Conservation (phyloP, 2,113 vertebrate genomes). For the Tetraodon nigroviridis region DNA sequence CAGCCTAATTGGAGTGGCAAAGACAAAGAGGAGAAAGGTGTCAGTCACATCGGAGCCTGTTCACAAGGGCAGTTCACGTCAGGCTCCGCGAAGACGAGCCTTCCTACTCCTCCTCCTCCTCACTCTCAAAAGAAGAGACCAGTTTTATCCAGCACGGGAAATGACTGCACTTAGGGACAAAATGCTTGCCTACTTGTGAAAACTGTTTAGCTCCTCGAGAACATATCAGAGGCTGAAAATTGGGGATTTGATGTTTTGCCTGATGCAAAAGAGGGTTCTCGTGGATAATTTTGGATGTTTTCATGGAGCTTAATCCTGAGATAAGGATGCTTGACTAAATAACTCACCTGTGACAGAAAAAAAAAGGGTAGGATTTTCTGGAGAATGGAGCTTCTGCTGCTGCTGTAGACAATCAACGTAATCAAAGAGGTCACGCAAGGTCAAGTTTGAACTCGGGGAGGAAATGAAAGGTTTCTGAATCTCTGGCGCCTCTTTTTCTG, state of each 20-base stretch:
- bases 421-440: background rate
- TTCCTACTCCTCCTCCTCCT: background rate
- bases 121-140: background rate
- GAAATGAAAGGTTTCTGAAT: constrained; percentile 26
- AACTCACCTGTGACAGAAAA: constrained; percentile 40
- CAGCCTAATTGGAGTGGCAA: constrained; percentile 59
- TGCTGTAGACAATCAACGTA: background rate
- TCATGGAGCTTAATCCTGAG: constrained; percentile 39
- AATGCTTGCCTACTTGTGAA: constrained; percentile 24
- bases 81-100: constrained; percentile 16
- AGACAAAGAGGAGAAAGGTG: constrained; percentile 46
- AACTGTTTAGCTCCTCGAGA: constrained; percentile 18
- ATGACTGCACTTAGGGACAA: background rate
- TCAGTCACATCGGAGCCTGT: constrained; percentile 50
- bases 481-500: constrained; percentile 13
- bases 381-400: background rate
- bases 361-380: constrained; percentile 8
- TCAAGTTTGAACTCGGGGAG: constrained; percentile 11
- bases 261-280: constrained; percentile 20
- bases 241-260: constrained; percentile 32
- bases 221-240: constrained; percentile 15
- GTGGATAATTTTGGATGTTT: constrained; percentile 26
- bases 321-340: constrained; percentile 51
- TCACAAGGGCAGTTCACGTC: constrained; percentile 31
- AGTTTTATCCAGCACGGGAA: background rate